Conservation (phyloP, 2,888 invertebrate species). For the Melikaiella ostensackeni region DNA sequence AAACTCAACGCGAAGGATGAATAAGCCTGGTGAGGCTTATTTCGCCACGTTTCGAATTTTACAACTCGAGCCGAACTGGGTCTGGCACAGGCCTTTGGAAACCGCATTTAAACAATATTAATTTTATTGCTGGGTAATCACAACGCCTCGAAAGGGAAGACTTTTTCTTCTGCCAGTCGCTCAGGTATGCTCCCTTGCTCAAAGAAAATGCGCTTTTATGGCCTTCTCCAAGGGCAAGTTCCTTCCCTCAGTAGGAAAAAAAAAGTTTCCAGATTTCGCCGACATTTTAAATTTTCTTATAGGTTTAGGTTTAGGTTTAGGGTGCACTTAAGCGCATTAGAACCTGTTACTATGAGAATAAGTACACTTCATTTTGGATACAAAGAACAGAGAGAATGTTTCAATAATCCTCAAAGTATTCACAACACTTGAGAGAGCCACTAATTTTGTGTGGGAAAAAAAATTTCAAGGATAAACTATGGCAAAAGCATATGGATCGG, state of each 20-base stretch:
- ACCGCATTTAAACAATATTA: constrained; percentile 44
- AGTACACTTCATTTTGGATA: constrained; percentile 59
- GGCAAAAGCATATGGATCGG: constrained; percentile 1
- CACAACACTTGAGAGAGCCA: neutral
- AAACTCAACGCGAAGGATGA: too few relatives aligned
- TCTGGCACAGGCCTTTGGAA: constrained; percentile 26
- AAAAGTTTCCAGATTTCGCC: constrained; percentile 12
- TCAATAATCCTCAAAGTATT: constrained; percentile 63
- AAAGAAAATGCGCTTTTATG: constrained; percentile 19
- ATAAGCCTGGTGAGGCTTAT: constrained; percentile 24
- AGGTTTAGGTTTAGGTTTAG: constrained; percentile 17
- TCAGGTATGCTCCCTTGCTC: constrained; percentile 18
- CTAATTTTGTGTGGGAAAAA: neutral
- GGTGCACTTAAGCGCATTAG: constrained; percentile 51
- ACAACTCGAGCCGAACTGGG: constrained; percentile 2
- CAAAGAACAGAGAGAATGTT: constrained; percentile 60
- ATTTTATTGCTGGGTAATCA: constrained; percentile 42
- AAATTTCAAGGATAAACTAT: neutral
- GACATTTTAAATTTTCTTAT: constrained; percentile 7
- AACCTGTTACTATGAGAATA: constrained; percentile 50
- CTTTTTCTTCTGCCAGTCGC: neutral
- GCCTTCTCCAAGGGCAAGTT: constrained; percentile 22
- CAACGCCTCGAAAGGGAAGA: constrained; percentile 27
- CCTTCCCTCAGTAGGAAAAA: neutral
- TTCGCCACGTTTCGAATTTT: constrained; percentile 35